A percentile compares a stretch with the other conserved stretches of the same genome.
phyloP scores from a whole-genome alignment of 1,140 invertebrate species.

The Andricus grossulariae region DNA sequence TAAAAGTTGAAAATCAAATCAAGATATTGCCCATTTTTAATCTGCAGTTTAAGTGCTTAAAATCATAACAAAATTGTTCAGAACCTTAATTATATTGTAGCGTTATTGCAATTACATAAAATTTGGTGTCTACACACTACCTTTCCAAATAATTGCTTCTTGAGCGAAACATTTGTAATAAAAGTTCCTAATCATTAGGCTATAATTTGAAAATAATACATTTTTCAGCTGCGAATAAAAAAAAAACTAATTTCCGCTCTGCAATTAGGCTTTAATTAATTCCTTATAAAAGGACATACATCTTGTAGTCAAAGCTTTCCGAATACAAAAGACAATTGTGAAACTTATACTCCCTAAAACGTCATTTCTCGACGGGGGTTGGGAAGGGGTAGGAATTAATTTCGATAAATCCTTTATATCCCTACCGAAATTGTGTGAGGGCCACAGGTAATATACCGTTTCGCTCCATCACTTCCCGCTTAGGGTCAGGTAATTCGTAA shows the following conservation, averaged over 20 bases:
- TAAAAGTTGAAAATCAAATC: too few relatives aligned
- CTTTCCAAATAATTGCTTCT: too few relatives aligned
- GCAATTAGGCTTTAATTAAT: conserved; percentile 11
- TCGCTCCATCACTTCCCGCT: conserved; percentile 50
- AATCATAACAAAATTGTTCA: too few relatives aligned
- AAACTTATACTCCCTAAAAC: conserved; percentile 12
- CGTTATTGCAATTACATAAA: too few relatives aligned
- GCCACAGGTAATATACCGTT: conserved; percentile 48
- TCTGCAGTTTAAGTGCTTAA: too few relatives aligned
- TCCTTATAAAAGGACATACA: conserved; percentile 2
- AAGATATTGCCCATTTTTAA: too few relatives aligned
- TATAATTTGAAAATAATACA: neutral
- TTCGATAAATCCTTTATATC: conserved; percentile 24
- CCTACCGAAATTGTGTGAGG: conserved; percentile 26
- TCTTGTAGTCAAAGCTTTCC: neutral
- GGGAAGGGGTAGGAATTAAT: conserved; percentile 14
- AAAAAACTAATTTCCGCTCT: neutral
- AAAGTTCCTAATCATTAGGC: too few relatives aligned
- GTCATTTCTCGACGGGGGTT: conserved; percentile 25
- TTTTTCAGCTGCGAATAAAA: neutral
- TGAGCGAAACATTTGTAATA: too few relatives aligned
- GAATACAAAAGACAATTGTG: conserved; percentile 28
- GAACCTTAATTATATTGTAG: too few relatives aligned
- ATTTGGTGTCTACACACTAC: too few relatives aligned
- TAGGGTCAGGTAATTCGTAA: conserved; percentile 64